A percentile compares a stretch with the other conserved stretches of the same genome.
Evolutionary conservation across 2,797 vertebrate genomes (phyloP).

Genomic region (Tympanoctomys barrerae): DNA sequence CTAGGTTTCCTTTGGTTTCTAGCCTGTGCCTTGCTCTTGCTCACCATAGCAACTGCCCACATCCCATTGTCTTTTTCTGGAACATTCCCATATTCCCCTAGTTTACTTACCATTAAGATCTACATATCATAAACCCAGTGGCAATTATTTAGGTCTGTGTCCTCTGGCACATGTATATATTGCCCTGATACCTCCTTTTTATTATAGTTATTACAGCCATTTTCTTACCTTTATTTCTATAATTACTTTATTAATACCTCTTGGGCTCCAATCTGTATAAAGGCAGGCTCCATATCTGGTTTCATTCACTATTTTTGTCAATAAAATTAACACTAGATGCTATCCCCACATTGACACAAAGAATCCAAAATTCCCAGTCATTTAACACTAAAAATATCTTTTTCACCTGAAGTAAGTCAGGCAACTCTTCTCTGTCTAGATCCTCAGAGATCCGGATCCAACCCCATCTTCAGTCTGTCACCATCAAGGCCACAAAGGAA

Average conservation of each 20-base stretch:
- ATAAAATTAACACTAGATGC: slow-evolving; percentile 30
- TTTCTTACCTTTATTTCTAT: slow-evolving; percentile 49
- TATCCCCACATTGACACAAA: not conserved
- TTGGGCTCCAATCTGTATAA: slow-evolving; percentile 29
- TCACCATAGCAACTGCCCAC: slow-evolving; percentile 4
- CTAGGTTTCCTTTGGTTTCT: slow-evolving; percentile 15
- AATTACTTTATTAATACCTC: slow-evolving; percentile 11
- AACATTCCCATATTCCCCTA: not conserved
- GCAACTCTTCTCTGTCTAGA: not conserved
- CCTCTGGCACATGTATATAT: not conserved
- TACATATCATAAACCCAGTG: not conserved
- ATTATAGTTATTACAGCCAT: not conserved
- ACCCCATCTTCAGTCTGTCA: not conserved
- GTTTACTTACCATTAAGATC: slow-evolving; percentile 25
- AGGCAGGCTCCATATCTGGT: not conserved
- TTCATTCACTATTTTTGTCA: slow-evolving; percentile 13
- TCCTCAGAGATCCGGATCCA: slow-evolving; percentile 3
- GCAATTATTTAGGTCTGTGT: not conserved
- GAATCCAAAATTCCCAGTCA: slow-evolving; percentile 27
- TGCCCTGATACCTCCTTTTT: slow-evolving; percentile 14
- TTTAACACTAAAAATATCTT: slow-evolving; percentile 15
- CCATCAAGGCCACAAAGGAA: not conserved
- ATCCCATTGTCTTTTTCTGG: not conserved
- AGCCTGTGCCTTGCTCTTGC: slow-evolving; percentile 13
- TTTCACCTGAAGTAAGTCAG: not conserved